phyloP scores from a whole-genome alignment of 2,888 invertebrate genomes.

The Eupelmus urozonus region DNA sequence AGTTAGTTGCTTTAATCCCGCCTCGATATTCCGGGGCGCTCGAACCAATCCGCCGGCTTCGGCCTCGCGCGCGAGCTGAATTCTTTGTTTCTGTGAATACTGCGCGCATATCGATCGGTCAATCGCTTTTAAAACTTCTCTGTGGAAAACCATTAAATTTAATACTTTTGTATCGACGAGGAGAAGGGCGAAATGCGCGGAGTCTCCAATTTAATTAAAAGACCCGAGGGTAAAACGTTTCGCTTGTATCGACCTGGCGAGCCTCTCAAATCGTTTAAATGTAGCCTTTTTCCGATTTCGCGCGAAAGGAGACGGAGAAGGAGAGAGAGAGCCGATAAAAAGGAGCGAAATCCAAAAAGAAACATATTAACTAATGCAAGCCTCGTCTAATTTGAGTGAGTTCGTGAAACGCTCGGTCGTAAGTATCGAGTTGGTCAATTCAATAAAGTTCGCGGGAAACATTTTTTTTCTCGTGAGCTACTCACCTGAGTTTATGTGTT shows the following conservation, averaged over 20 bases:
- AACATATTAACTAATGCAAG: constrained; percentile 44
- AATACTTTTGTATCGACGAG: constrained; percentile 37
- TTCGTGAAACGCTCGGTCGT: too few species aligned
- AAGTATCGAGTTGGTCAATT: too few species aligned
- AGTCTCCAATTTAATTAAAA: constrained; percentile 55
- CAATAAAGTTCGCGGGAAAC: too few species aligned
- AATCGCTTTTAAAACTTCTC: constrained; percentile 39
- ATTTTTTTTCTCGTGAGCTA: too few species aligned
- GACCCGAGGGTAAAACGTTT: constrained; percentile 46
- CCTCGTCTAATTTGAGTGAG: constrained; percentile 43
- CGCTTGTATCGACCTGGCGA: constrained; percentile 47
- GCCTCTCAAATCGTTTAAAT: constrained; percentile 30
- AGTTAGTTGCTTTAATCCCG: background rate
- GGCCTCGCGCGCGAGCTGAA: too few species aligned
- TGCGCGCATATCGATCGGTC: constrained; percentile 42
- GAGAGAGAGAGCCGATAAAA: background rate
- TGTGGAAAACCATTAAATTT: constrained; percentile 49
- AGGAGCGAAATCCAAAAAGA: background rate
- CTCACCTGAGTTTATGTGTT: too few species aligned
- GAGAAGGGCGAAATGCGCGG: background rate
- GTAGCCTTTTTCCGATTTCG: background rate
- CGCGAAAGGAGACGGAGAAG: background rate
- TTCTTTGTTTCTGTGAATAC: background rate
- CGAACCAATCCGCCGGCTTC: background rate
- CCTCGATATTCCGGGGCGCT: background rate